These are phyloP conservation scores for Kryptopterus vitreolus DNA, from an alignment of 2,797 vertebrate species.

Conservation along the genomic window DNA sequence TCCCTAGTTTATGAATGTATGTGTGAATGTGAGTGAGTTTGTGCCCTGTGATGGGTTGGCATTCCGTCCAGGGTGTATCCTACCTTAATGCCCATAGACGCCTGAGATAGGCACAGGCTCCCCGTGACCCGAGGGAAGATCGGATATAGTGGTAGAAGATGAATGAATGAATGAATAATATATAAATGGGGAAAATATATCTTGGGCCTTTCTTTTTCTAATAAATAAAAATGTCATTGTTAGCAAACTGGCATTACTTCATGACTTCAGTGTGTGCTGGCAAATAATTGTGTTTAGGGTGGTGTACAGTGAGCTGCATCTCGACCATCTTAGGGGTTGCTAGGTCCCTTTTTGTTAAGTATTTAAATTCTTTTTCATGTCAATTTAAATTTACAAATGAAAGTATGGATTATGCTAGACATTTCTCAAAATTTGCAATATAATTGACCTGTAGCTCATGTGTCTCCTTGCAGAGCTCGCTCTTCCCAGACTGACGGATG, in stretches of 20 bases:
- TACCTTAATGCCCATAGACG: no score
- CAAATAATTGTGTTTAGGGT: neutral
- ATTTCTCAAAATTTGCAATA: neutral
- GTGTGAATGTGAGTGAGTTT: no score
- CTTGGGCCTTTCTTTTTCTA: neutral
- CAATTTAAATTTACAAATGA: neutral
- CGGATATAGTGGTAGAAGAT: no score
- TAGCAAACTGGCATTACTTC: no score
- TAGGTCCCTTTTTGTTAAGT: neutral
- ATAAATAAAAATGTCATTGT: neutral
- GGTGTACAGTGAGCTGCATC: neutral
- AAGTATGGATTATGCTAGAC: neutral
- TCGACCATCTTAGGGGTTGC: neutral
- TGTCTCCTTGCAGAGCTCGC: constrained; percentile 56
- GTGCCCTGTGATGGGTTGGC: no score
- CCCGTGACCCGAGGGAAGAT: no score
- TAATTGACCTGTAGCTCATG: neutral
- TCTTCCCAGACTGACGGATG: constrained; percentile 64
- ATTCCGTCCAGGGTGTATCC: no score
- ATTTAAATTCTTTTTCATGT: neutral
- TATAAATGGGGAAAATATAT: neutral
- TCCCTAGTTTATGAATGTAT: no score
- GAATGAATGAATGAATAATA: no score
- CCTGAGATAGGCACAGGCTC: no score
- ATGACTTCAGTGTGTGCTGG: neutral